Base-by-base conservation (phyloP, 2,888 invertebrate species). In the Cephonodes hylas region DNA sequence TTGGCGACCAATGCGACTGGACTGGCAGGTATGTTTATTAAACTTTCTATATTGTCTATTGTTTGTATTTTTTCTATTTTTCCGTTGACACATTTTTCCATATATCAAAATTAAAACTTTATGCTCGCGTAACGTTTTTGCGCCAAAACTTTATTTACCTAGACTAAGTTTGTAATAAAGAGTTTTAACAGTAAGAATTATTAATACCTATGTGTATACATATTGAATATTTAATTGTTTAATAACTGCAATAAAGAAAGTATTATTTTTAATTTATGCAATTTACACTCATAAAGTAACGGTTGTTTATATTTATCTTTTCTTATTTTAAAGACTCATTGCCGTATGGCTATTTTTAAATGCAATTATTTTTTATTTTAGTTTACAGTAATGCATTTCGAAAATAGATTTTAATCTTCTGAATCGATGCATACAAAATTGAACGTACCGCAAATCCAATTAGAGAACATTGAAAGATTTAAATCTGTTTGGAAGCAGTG, bases 1-100 rank as follows among this genome's bases (percentile, higher is more conserved):
- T 94, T 85, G 94, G 94, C 75, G 95, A 95, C 80, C 94, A 94
- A 81, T 95, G 95, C 86, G 95, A 95, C 88, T 95, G 95, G 95
- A 94, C 93, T 75, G 95, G 94, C 92, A 95, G 95, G 95, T 95
- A 92, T 89, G 89, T 76, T 73, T 72, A 79, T 77, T 68, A 75
- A 76, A 74, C 64, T 64, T 75, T 73, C 74, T 76, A 18, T 73
- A 66, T 61, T 66, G 59, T 60, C 57, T 66, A 58, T 60, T 56
- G 42, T 45, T 45, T 27, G 4, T 48, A 10, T 53, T 3, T 31
- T 15, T 53, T 53, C 18, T 7, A 1, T 7, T 25, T 27, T 48
- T 6, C 2, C 25, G n/a, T 15, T 3, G 7, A 7, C 6, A 48
- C 25, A 7, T 15, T 18, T 8, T 44, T 23, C n/a, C 13, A 25